Evolutionary conservation across 2,888 invertebrate genomes (phyloP), one percentile per base, ranked within the genome.

Genomic region (Yponomeuta sedellus): DNA sequence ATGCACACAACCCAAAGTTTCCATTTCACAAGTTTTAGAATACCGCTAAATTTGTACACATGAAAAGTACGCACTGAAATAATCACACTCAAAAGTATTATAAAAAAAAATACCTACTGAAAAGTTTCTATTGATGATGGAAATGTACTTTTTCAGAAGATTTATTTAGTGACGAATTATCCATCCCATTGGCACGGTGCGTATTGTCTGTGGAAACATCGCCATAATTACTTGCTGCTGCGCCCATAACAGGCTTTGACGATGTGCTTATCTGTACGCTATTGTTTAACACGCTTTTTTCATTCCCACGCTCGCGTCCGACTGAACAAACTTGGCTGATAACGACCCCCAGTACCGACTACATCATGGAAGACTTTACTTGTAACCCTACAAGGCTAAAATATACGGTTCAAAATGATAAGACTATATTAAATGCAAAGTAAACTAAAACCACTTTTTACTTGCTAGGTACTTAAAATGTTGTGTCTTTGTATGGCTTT

Each of bases 261-360:
- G 81, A 78, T 77, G 81, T 72, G 83, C 83, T 90, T 90, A 90
- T 90, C 91, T 90, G 74, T 69, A 66, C 73, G 80, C 86, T 82
- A 91, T 90, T 90, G 90, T 90, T 90, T 88, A 88, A 91, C 87
- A 82, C 82, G 85, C 80, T 83, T 86, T 84, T 85, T 87, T 89
- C 79, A 85, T 89, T 91, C 90, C 91, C 90, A 90, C 91, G 91
- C 82, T 85, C 82, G 82, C 73, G 73, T 68, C 75, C 64, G 19
- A 10, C 64, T 58, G 59, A 68, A 58, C 66, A 66, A 66, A 66
- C 61, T 64, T 65, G 70, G 73, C 82, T 87, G 91, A 90, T 90
- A 90, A 88, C 80, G 79, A 78, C 40, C 44, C 44, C 44, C 73
- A 68, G 70, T 82, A 81, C 82, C 44, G 44, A 12, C 44, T 16